These are phyloP conservation scores for Prionchulus punctatus DNA, from an alignment of 2,888 invertebrate genomes.

Conservation along the genomic window DNA sequence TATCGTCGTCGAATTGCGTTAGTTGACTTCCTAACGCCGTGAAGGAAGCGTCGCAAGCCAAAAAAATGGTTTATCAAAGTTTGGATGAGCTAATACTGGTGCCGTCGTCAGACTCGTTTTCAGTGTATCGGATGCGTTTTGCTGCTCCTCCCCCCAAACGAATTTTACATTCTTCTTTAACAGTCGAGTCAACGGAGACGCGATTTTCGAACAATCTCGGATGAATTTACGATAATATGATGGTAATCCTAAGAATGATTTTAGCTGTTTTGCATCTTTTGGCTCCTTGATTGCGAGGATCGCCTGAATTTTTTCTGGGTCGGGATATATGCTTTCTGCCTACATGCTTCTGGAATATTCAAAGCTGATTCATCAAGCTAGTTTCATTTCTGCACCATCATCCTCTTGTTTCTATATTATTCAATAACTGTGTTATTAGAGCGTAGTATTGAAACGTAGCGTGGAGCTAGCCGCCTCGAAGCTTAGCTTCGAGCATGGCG, in stretches of 20 bases:
- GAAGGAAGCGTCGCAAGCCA: slow-evolving; percentile 3
- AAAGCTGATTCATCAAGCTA: no score
- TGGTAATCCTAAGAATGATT: slow-evolving; percentile 1
- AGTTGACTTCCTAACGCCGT: slow-evolving; percentile 2
- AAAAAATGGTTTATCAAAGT: slow-evolving; percentile 4
- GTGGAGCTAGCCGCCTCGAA: no score
- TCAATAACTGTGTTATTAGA: no score
- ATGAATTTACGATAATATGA: slow-evolving; percentile 7
- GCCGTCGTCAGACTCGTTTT: not conserved
- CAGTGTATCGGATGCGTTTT: slow-evolving; percentile 1
- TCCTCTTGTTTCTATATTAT: no score
- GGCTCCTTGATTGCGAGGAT: not conserved
- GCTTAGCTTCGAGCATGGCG: no score
- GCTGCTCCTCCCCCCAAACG: not conserved
- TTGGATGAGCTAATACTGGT: slow-evolving; percentile 3
- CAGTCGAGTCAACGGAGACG: not conserved
- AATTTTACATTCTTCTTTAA: not conserved
- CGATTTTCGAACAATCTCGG: not conserved
- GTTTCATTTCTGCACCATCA: no score
- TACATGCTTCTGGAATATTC: no score
- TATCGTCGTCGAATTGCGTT: not conserved
- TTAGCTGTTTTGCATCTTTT: not conserved
- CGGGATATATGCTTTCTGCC: slow-evolving; percentile 3
- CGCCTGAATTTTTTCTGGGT: slow-evolving; percentile 1
- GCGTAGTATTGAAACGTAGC: no score